A percentile compares a stretch with the other conserved stretches of the same genome.
Evolutionary conservation across 1,140 invertebrate species (phyloP).

Genomic region (Drosophila pectinifera): DNA sequence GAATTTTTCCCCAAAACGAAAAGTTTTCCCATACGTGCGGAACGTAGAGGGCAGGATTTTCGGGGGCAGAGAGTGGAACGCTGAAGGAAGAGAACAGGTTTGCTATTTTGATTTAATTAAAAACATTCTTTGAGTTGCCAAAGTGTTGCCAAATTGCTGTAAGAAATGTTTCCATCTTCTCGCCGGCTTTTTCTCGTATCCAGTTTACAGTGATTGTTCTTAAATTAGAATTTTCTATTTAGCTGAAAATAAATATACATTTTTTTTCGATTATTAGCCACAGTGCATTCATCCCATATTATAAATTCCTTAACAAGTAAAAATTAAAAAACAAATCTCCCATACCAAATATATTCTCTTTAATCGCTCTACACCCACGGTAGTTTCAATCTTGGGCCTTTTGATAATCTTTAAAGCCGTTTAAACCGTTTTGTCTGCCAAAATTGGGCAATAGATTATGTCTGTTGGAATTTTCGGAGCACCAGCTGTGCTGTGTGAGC

Average conservation of each 20-base stretch:
- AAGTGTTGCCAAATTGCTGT: constrained; percentile 68
- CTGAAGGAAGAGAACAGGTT: constrained; percentile 4
- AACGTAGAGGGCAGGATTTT: background rate
- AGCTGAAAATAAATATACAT: background rate
- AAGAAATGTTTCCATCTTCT: constrained; percentile 45
- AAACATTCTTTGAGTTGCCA: constrained; percentile 74
- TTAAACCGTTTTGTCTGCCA: constrained; percentile 12
- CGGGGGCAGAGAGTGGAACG: no score
- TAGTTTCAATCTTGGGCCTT: background rate
- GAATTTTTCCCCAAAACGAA: constrained; percentile 59
- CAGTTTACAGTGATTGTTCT: constrained; percentile 7
- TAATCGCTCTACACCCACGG: background rate
- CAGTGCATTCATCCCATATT: background rate
- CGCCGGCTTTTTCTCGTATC: background rate
- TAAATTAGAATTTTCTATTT: background rate
- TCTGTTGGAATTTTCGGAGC: constrained; percentile 28
- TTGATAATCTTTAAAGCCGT: constrained; percentile 16
- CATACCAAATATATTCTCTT: background rate
- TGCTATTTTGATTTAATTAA: constrained; percentile 80
- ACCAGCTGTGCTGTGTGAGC: constrained; percentile 29
- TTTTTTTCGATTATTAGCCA: background rate
- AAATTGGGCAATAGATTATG: constrained; percentile 58
- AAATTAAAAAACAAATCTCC: no score
- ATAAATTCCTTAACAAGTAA: no score
- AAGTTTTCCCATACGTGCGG: constrained; percentile 62